phyloP scores from a whole-genome alignment of 2,888 invertebrate species.

The Trachelus tabidus region DNA sequence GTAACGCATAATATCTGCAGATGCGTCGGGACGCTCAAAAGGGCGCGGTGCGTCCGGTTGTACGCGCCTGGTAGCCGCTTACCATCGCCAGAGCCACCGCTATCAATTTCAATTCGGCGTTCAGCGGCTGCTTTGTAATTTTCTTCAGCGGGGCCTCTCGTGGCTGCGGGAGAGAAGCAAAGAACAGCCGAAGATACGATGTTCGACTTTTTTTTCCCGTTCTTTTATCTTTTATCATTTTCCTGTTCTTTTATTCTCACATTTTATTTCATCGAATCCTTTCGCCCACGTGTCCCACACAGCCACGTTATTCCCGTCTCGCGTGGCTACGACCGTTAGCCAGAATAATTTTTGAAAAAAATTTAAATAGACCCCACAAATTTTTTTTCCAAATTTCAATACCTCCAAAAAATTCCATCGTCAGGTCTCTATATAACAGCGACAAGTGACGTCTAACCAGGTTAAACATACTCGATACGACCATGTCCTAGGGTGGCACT shows the following conservation, averaged over 20 bases:
- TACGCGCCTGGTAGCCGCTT: constrained; percentile 32
- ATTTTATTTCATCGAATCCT: neutral
- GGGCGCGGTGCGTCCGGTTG: constrained; percentile 24
- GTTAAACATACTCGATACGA: neutral
- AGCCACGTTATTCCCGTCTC: neutral
- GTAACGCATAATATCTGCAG: constrained; percentile 12
- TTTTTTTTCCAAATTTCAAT: no score
- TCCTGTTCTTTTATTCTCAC: neutral
- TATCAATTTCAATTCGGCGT: constrained; percentile 48
- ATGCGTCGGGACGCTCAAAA: constrained; percentile 13
- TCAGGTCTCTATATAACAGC: no score
- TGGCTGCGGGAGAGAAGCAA: constrained; percentile 29
- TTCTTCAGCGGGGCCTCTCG: constrained; percentile 17
- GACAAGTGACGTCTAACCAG: neutral
- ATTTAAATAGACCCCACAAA: no score
- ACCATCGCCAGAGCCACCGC: constrained; percentile 23
- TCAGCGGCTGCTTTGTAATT: constrained; percentile 36
- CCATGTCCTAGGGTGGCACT: constrained; percentile 22
- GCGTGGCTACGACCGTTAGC: no score
- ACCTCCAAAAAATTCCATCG: no score
- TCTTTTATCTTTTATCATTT: constrained; percentile 1
- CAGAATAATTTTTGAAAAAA: neutral
- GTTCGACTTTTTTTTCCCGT: constrained; percentile 7
- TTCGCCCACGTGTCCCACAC: neutral
- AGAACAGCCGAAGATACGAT: constrained; percentile 30